Evolutionary conservation across 2,888 invertebrate genomes (phyloP), one percentile per base, ranked within the genome.

Genomic region (Nematopogon swammerdamellus): DNA sequence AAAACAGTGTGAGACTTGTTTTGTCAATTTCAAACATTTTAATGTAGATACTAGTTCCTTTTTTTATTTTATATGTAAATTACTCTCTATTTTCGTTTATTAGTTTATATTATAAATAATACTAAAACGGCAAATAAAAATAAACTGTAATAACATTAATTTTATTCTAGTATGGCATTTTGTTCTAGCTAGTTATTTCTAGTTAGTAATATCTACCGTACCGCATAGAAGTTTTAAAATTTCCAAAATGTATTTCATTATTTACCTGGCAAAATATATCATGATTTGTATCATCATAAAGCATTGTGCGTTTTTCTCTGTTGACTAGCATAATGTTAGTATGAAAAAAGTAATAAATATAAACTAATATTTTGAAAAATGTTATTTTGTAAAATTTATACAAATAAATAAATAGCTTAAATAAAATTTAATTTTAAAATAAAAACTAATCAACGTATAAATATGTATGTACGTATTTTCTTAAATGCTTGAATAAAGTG

Each of bases 401-500:
- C n/a, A 14, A 36, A 25, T 8, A 36, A 36, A 36, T 36, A 36
- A 36, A 36, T 36, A 36, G 11, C n/a, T 14, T 36, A 36, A 36
- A 36, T 36, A 25, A 25, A 25, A 36, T 14, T 36, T 36, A 14
- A 14, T 36, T 6, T 14, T 10, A 10, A 25, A 25, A 25, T 25
- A 25, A 36, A 25, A 36, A 36, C 36, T 36, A 36, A 8, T 14
- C n/a, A 36, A 36, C 36, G 36, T 36, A 14, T 14, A 36, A 36
- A 36, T 8, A 14, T 36, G 36, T 14, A 36, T 14, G 36, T 14
- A 36, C 36, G 36, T 36, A 36, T 36, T 8, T 14, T 36, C 36
- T 14, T 36, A 36, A 36, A 36, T 36, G 36, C 36, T 36, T 36
- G 11, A 36, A 36, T 36, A 36, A 36, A 36, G 72, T 73, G 75